phyloP scores from a whole-genome alignment of 2,797 vertebrate genomes.

The Platalea minor region DNA sequence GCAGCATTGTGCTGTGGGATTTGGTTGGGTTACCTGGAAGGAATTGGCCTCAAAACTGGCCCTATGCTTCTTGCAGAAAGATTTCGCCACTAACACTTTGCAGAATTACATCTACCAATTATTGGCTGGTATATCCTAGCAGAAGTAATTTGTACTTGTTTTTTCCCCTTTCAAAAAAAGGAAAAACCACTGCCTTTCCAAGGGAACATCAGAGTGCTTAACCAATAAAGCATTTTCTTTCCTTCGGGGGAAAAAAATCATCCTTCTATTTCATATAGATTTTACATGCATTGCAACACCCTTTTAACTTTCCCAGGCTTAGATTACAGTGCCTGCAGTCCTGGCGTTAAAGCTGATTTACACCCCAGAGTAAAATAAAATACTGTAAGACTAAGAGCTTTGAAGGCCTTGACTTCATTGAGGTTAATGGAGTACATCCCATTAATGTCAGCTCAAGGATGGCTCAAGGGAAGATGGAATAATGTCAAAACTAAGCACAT shows the following conservation, averaged over 20 bases:
- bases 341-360: constrained; percentile 43
- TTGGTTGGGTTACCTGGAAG: constrained; percentile 17
- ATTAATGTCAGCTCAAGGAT: constrained; percentile 15
- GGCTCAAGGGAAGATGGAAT: constrained; percentile 7
- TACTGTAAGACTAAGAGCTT: neutral
- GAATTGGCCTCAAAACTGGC: neutral
- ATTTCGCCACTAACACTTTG: constrained; percentile 25
- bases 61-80: constrained; percentile 7
- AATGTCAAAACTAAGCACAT: constrained; percentile 11
- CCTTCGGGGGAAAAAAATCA: constrained; percentile 2
- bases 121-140: constrained; percentile 34
- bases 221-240: constrained; percentile 4
- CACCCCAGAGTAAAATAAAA: constrained; percentile 2
- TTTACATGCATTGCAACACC: neutral
- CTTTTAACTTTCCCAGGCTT: constrained; percentile 13
- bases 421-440: constrained; percentile 24
- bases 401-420: constrained; percentile 8
- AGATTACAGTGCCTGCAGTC: constrained; percentile 13
- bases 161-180: neutral
- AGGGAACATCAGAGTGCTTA: neutral
- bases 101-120: constrained; percentile 47
- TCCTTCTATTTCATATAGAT: constrained; percentile 10
- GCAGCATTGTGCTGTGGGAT: neutral
- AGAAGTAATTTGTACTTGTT: constrained; percentile 35
- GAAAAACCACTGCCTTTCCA: neutral